Percentiles rank a stretch among this genome's conserved stretches.
Conservation (phyloP, 2,113 vertebrate genomes). For the Pterophyllum scalare region DNA sequence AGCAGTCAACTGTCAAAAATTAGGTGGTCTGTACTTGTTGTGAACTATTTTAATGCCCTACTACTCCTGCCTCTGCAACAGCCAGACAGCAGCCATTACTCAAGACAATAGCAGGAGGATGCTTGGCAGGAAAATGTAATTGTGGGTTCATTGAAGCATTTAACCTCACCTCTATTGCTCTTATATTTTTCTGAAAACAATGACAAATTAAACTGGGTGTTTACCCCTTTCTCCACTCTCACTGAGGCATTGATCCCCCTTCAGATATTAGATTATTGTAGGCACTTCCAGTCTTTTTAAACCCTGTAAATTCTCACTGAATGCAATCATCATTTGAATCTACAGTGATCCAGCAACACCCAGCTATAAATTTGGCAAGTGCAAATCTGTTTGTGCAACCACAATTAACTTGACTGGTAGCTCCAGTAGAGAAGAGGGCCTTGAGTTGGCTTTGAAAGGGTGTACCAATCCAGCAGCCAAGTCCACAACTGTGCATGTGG, state of each 20-base stretch:
- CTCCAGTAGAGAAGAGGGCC: constrained; percentile 17
- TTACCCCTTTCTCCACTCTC: not conserved
- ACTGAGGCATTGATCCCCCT: not conserved
- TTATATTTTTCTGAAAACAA: constrained; percentile 2
- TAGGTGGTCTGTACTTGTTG: not conserved
- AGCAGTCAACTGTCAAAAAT: not conserved
- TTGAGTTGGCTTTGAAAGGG: constrained; percentile 1
- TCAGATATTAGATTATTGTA: not conserved
- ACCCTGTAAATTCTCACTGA: not conserved
- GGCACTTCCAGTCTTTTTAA: not conserved
- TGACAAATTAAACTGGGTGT: not conserved
- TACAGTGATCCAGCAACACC: constrained; percentile 3
- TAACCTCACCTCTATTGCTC: not conserved
- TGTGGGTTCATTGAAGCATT: not conserved
- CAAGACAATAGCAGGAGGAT: not conserved
- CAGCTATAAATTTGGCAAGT: constrained; percentile 22
- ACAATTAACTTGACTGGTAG: constrained; percentile 47
- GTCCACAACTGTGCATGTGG: not conserved
- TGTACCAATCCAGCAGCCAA: constrained; percentile 3
- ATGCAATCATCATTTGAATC: not conserved
- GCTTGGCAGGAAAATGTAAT: not conserved
- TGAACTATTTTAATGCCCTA: not conserved
- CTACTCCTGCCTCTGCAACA: not conserved
- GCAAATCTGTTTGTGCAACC: constrained; percentile 21
- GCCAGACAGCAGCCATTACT: not conserved